Percentiles rank a stretch among this genome's conserved stretches.
phyloP scores from a whole-genome alignment of 2,113 vertebrate genomes.

The Calyptommatus sinebrachiatus region DNA sequence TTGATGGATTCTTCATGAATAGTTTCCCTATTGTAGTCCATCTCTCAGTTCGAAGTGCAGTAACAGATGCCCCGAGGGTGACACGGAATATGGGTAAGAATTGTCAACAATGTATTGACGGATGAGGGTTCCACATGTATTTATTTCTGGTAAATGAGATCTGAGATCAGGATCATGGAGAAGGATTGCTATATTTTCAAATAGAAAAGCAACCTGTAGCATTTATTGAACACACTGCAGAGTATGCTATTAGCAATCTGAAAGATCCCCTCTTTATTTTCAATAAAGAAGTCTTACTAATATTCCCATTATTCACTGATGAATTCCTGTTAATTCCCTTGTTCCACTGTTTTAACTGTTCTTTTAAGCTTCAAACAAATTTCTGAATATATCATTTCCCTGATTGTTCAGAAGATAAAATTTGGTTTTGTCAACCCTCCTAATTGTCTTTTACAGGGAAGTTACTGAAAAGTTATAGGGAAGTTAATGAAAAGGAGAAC shows the following conservation, averaged over 20 bases:
- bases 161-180: background rate
- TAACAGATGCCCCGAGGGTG: slow-evolving; percentile 71
- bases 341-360: background rate
- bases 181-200: background rate
- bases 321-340: background rate
- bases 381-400: background rate
- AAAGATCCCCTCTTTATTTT: background rate
- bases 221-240: background rate
- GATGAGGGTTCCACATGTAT: background rate
- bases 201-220: background rate
- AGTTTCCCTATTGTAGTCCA: slow-evolving; percentile 68
- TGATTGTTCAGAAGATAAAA: background rate
- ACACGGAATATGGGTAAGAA: slow-evolving; percentile 72
- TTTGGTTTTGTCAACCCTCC: background rate
- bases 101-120: background rate
- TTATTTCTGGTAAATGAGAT: background rate
- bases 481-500: background rate
- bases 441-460: background rate
- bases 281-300: too few species aligned
- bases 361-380: background rate
- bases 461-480: too few species aligned
- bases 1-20: slow-evolving; percentile 69
- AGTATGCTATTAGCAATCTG: background rate
- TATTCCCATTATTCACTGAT: background rate
- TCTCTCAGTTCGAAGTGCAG: slow-evolving; percentile 72